Evolutionary conservation across 2,888 invertebrate genomes (phyloP).

Genomic region (Conchocele bisecta): DNA sequence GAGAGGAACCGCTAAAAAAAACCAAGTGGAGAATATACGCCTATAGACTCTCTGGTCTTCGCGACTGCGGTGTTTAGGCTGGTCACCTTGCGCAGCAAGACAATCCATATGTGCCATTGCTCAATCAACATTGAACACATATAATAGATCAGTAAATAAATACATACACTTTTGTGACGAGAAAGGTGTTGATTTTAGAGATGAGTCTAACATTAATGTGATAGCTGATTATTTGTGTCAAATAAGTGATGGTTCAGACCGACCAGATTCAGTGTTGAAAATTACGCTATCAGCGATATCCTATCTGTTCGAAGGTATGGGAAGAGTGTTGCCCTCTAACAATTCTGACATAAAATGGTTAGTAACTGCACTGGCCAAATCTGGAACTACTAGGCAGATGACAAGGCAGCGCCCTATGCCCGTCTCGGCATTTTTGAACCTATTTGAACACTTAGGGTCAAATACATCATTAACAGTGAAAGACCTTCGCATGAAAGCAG

Average conservation of each 20-base stretch:
- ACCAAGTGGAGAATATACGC: constrained; percentile 18
- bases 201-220: background rate
- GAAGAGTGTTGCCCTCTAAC: background rate
- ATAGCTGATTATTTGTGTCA: background rate
- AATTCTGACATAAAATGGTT: constrained; percentile 4
- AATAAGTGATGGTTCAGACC: constrained; percentile 4
- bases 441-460: background rate
- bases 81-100: constrained; percentile 7
- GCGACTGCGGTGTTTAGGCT: constrained; percentile 1
- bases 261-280: constrained; percentile 5
- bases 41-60: constrained; percentile 23
- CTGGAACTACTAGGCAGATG: constrained; percentile 10
- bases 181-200: background rate
- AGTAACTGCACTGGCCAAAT: constrained; percentile 3
- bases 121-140: background rate
- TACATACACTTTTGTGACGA: background rate
- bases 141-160: background rate
- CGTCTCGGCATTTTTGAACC: constrained; percentile 1
- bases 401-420: constrained; percentile 5
- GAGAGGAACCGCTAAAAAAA: constrained; percentile 26
- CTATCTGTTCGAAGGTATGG: constrained; percentile 2
- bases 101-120: constrained; percentile 7
- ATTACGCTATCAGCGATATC: background rate
- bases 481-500: constrained; percentile 7
- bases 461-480: constrained; percentile 1